phyloP scores from a whole-genome alignment of 1,140 invertebrate genomes.

The Temnothorax longispinosus region DNA sequence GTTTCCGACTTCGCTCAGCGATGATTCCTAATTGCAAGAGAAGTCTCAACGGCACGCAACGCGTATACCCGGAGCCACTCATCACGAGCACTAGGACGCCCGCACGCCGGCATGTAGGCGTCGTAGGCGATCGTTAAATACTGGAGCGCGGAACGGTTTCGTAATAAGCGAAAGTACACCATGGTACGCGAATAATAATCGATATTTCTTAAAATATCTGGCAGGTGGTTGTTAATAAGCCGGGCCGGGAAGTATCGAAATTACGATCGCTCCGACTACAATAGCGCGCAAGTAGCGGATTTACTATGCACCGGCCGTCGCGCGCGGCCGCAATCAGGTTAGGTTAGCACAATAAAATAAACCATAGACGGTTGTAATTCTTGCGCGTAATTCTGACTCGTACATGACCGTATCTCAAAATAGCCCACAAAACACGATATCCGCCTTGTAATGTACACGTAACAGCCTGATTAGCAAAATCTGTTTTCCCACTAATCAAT shows the following conservation, averaged over 20 bases:
- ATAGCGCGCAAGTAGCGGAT: neutral
- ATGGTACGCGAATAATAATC: constrained; percentile 15
- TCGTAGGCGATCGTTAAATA: constrained; percentile 45
- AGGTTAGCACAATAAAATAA: neutral
- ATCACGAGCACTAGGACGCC: neutral
- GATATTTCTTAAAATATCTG: constrained; percentile 24
- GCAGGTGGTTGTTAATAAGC: constrained; percentile 36
- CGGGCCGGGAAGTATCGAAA: constrained; percentile 17
- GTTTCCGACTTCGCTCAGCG: constrained; percentile 27
- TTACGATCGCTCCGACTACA: constrained; percentile 35
- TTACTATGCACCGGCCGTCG: constrained; percentile 2
- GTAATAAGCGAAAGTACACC: constrained; percentile 63
- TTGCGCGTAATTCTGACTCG: neutral
- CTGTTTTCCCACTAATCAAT: constrained; percentile 58
- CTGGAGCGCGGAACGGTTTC: constrained; percentile 36
- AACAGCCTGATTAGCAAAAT: constrained; percentile 18
- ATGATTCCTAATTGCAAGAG: constrained; percentile 50
- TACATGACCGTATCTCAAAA: neutral
- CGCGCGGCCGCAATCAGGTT: neutral
- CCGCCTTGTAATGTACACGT: neutral
- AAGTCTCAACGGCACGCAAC: constrained; percentile 23
- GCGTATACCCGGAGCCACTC: constrained; percentile 1
- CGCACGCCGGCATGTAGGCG: constrained; percentile 25
- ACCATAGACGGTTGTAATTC: neutral
- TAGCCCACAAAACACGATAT: neutral